Evolutionary conservation across 2,113 vertebrate species (phyloP).

Genomic region (Seriola dumerili): DNA sequence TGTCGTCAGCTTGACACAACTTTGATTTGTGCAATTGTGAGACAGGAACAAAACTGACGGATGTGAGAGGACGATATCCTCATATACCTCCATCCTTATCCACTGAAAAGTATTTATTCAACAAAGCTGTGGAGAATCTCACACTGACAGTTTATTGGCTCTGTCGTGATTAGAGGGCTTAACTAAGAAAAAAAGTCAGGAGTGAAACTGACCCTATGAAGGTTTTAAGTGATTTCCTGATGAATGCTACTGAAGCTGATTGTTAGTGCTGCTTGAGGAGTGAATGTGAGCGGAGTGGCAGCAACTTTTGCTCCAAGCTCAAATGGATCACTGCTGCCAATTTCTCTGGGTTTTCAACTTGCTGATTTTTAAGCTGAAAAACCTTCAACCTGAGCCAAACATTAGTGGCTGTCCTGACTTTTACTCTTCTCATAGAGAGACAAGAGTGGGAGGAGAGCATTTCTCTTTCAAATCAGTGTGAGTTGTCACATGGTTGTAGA

Average conservation of each 20-base stretch:
- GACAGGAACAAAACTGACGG: not conserved
- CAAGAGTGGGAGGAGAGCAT: not conserved
- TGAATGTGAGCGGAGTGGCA: not conserved
- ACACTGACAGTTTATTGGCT: not conserved
- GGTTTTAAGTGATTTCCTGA: slow-evolving; percentile 12
- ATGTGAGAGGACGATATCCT: not conserved
- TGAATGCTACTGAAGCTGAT: slow-evolving; percentile 14
- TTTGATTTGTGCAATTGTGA: not conserved
- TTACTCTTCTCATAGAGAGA: not conserved
- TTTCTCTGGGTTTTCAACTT: slow-evolving; percentile 11
- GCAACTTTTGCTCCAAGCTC: slow-evolving; percentile 16
- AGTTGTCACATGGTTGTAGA: not conserved
- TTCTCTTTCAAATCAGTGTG: not conserved
- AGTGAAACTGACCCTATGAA: not conserved
- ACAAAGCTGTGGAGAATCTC: not conserved
- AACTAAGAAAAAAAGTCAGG: not conserved
- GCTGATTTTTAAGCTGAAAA: not conserved
- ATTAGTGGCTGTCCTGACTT: not conserved
- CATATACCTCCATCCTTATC: not conserved
- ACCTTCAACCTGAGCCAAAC: not conserved
- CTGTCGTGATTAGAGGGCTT: not conserved
- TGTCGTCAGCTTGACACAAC: too few relatives aligned
- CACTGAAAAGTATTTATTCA: not conserved
- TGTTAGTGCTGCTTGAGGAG: not conserved
- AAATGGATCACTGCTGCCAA: not conserved